A percentile compares a stretch with the other conserved stretches of the same genome.
Conservation (phyloP, 64 coral and sea anemone species). For the Catalaphyllia jardinei region DNA sequence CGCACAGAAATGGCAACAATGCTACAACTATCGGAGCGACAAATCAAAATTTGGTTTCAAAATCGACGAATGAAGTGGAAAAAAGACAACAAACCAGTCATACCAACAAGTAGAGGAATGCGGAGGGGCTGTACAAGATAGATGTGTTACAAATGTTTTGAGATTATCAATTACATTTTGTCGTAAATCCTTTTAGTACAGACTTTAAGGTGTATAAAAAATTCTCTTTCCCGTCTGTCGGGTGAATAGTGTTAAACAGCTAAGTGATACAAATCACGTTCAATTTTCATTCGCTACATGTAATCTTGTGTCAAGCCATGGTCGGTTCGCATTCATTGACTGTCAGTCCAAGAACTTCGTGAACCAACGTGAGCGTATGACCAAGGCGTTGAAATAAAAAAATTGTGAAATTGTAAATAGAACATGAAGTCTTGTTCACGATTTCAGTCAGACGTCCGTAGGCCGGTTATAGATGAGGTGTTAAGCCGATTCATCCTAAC, state of each 20-base stretch:
- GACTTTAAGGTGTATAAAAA: constrained; percentile 52
- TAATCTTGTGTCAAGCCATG: neutral
- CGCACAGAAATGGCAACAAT: constrained; percentile 52
- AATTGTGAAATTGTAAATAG: constrained; percentile 23
- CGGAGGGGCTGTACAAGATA: constrained; percentile 60
- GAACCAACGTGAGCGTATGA: neutral
- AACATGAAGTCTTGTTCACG: neutral
- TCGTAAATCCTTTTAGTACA: constrained; percentile 24
- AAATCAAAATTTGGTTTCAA: constrained; percentile 82
- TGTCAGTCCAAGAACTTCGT: neutral
- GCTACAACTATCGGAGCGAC: constrained; percentile 54
- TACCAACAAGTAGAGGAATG: constrained; percentile 70
- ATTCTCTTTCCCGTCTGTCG: neutral
- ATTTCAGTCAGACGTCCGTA: neutral
- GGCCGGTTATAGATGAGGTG: constrained; percentile 23
- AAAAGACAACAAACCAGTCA: constrained; percentile 70
- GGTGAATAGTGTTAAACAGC: neutral
- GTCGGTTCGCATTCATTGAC: neutral
- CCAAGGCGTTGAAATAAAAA: neutral
- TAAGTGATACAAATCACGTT: neutral
- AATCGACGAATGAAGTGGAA: constrained; percentile 81
- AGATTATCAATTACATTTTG: constrained; percentile 31
- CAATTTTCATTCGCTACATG: neutral
- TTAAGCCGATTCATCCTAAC: constrained; percentile 32
- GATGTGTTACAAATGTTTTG: neutral